Conservation (phyloP, 1,140 invertebrate species). For the Dermatophagoides farinae region DNA sequence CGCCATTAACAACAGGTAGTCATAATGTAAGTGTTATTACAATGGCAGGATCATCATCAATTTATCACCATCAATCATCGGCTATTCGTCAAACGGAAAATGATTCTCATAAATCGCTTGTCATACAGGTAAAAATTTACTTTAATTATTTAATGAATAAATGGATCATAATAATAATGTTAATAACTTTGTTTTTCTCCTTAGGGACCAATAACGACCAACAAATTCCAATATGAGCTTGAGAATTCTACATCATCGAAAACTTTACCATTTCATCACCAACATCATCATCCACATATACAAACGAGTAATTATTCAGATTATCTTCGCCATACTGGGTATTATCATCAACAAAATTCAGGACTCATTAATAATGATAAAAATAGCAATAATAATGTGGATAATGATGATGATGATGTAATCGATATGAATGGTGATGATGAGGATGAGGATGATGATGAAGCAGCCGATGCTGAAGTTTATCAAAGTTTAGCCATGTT, state of each 20-base stretch:
- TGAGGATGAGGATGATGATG: neutral
- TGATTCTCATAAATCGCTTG: neutral
- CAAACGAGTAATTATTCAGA: too few relatives aligned
- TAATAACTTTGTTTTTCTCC: neutral
- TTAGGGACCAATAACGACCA: neutral
- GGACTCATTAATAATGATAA: too few relatives aligned
- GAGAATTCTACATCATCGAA: too few relatives aligned
- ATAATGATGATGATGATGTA: too few relatives aligned
- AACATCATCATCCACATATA: too few relatives aligned
- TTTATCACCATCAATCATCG: neutral
- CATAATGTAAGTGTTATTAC: conserved; percentile 7
- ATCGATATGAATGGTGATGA: neutral
- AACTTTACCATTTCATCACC: too few relatives aligned
- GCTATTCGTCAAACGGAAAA: conserved; percentile 11
- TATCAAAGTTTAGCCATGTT: neutral
- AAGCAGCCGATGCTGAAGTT: conserved; percentile 3
- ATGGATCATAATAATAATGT: neutral
- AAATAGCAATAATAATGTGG: too few relatives aligned
- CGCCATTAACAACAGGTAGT: conserved; percentile 5
- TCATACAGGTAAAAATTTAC: neutral
- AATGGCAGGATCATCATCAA: neutral
- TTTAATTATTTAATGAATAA: neutral
- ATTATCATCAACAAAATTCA: too few relatives aligned
- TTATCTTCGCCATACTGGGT: too few relatives aligned
- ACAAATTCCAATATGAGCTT: neutral